These are phyloP conservation scores for Cetonia aurata DNA, from an alignment of 2,888 invertebrate species.

Conservation along the genomic window DNA sequence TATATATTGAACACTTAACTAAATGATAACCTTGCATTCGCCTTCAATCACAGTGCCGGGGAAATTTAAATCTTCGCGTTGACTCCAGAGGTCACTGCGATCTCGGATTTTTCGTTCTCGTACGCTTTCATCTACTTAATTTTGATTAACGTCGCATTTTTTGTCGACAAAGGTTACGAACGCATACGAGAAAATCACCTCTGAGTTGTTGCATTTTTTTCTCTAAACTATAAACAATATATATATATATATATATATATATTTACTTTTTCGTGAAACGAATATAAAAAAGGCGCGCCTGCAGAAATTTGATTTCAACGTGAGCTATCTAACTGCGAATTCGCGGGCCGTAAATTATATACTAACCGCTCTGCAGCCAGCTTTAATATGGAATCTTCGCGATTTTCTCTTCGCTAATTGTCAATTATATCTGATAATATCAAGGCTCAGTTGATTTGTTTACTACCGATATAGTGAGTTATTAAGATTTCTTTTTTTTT, in stretches of 20 bases:
- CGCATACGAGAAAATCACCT: conserved; percentile 25
- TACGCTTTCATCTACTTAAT: conserved; percentile 36
- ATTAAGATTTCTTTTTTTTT: not conserved
- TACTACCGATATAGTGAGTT: not conserved
- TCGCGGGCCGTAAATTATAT: conserved; percentile 1
- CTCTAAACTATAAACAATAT: conserved; percentile 23
- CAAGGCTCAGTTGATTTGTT: conserved; percentile 3
- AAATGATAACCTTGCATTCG: conserved; percentile 31
- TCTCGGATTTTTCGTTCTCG: conserved; percentile 6
- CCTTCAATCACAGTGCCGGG: conserved; percentile 33
- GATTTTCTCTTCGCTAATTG: not conserved
- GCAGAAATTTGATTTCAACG: conserved; percentile 13
- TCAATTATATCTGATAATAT: conserved; percentile 9
- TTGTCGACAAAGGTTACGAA: conserved; percentile 26
- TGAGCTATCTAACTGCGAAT: conserved; percentile 5
- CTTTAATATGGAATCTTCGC: not conserved
- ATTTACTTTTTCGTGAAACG: conserved; percentile 20
- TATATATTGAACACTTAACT: conserved; percentile 40
- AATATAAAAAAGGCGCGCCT: conserved; percentile 1
- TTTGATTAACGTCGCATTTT: conserved; percentile 27
- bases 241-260: too few species aligned
- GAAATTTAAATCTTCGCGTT: conserved; percentile 37
- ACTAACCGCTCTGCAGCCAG: not conserved
- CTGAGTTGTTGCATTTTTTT: conserved; percentile 25
- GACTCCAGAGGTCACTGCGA: conserved; percentile 29